A percentile compares a stretch with the other conserved stretches of the same genome.
phyloP scores from a whole-genome alignment of 2,888 invertebrate genomes.

The Stenichneumon culpator region DNA sequence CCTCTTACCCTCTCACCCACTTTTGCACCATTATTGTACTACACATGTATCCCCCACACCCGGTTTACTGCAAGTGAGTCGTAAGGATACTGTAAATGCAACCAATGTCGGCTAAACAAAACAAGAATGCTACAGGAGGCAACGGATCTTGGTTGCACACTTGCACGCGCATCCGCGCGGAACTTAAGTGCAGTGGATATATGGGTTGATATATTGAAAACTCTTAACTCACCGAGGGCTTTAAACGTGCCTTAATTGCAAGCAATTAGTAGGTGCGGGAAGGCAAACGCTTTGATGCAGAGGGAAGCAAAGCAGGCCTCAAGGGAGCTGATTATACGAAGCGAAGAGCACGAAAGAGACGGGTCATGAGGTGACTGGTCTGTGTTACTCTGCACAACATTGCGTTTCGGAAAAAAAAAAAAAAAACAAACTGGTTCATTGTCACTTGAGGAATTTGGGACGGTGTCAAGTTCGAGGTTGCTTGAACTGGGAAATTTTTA shows the following conservation, averaged over 20 bases:
- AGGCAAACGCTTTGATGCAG: constrained; percentile 49
- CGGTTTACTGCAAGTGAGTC: background rate
- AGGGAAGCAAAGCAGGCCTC: constrained; percentile 4
- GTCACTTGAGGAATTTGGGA: background rate
- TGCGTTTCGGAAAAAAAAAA: background rate
- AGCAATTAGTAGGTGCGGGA: constrained; percentile 64
- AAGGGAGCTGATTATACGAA: constrained; percentile 25
- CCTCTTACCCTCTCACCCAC: constrained; percentile 59
- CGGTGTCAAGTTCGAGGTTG: background rate
- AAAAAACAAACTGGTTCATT: background rate
- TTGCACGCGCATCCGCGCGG: constrained; percentile 44
- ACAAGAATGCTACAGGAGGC: constrained; percentile 40
- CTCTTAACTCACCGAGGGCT: constrained; percentile 54
- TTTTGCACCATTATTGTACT: constrained; percentile 55
- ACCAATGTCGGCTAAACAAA: constrained; percentile 46
- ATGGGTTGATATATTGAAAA: constrained; percentile 55
- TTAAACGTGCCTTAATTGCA: constrained; percentile 68
- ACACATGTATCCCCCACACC: constrained; percentile 1
- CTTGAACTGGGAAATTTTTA: background rate
- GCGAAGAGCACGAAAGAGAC: background rate
- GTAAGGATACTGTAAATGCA: constrained; percentile 49
- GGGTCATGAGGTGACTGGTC: constrained; percentile 20
- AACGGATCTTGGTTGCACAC: constrained; percentile 18
- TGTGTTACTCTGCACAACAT: background rate
- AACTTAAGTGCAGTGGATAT: constrained; percentile 38